Conservation (phyloP, 2,113 vertebrate genomes). For the Athene noctua region DNA sequence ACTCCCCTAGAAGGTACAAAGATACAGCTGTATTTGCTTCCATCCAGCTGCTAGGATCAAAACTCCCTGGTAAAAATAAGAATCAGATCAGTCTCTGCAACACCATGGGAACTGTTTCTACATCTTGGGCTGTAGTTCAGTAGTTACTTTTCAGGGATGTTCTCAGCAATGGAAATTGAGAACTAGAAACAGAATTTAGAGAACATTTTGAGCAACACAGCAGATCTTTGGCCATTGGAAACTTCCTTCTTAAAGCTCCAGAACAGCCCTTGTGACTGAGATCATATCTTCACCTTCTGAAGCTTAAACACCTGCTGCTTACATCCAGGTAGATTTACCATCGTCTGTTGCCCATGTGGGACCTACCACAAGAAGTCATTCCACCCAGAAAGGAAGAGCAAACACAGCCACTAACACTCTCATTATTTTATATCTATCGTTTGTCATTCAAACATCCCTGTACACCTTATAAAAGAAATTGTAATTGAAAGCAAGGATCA, state of each 20-base stretch:
- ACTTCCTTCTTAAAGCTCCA: not conserved
- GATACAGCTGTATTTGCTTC: not conserved
- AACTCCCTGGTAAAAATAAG: not conserved
- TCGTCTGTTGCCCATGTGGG: not conserved
- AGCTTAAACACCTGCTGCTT: not conserved
- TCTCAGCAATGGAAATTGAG: not conserved
- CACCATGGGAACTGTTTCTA: not conserved
- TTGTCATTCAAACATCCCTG: conserved; percentile 4
- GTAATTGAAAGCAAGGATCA: not conserved
- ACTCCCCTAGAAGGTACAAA: not conserved
- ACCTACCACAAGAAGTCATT: not conserved
- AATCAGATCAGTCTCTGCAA: not conserved
- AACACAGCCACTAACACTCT: not conserved
- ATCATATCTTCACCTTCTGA: not conserved
- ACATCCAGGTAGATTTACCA: not conserved
- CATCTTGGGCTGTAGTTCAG: not conserved
- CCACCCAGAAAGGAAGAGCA: not conserved
- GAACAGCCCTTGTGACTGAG: not conserved
- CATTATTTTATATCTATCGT: not conserved
- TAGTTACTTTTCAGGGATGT: not conserved
- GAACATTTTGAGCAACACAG: not conserved
- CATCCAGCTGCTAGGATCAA: not conserved
- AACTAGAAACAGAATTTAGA: not conserved
- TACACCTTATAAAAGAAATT: not conserved
- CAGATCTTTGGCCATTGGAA: not conserved